Conservation (phyloP, 2,888 invertebrate species). For the Eumerus sabulonum region DNA sequence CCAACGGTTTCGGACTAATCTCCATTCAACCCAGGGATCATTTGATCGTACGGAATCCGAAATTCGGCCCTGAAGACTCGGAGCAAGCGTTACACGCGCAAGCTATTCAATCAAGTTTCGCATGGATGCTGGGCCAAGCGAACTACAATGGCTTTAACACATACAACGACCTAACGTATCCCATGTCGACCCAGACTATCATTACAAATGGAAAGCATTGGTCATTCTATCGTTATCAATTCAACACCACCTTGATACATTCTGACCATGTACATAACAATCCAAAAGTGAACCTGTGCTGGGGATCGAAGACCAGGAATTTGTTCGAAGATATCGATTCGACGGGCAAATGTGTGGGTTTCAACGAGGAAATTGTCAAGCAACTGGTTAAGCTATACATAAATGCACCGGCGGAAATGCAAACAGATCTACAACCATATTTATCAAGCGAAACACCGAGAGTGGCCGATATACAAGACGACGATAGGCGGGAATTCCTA, state of each 20-base stretch:
- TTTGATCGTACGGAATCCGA: slow-evolving; percentile 79
- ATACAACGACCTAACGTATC: slow-evolving; percentile 94
- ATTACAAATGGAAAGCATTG: slow-evolving; percentile 93
- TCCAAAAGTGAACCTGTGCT: slow-evolving; percentile 88
- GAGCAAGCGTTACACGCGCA: slow-evolving; percentile 85
- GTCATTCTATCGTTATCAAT: slow-evolving; percentile 93
- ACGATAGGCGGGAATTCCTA: slow-evolving; percentile 85
- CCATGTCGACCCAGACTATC: slow-evolving; percentile 91
- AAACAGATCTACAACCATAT: slow-evolving; percentile 86
- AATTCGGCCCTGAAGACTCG: slow-evolving; percentile 81
- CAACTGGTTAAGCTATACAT: slow-evolving; percentile 87
- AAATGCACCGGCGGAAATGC: slow-evolving; percentile 83
- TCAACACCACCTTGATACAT: slow-evolving; percentile 90
- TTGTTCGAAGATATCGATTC: slow-evolving; percentile 88
- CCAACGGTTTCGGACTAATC: slow-evolving; percentile 87
- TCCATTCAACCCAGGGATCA: slow-evolving; percentile 86
- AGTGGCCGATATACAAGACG: slow-evolving; percentile 85
- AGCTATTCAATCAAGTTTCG: slow-evolving; percentile 89
- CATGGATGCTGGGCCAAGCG: slow-evolving; percentile 89
- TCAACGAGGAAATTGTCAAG: slow-evolving; percentile 89
- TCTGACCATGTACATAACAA: slow-evolving; percentile 83
- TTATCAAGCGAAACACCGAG: slow-evolving; percentile 80
- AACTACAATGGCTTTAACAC: slow-evolving; percentile 93
- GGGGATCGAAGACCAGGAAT: slow-evolving; percentile 85
- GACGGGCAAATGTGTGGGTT: slow-evolving; percentile 84